Percentiles rank a stretch among this genome's conserved stretches.
phyloP scores from a whole-genome alignment of 2,113 vertebrate species.

The Phalacrocorax pelagicus region DNA sequence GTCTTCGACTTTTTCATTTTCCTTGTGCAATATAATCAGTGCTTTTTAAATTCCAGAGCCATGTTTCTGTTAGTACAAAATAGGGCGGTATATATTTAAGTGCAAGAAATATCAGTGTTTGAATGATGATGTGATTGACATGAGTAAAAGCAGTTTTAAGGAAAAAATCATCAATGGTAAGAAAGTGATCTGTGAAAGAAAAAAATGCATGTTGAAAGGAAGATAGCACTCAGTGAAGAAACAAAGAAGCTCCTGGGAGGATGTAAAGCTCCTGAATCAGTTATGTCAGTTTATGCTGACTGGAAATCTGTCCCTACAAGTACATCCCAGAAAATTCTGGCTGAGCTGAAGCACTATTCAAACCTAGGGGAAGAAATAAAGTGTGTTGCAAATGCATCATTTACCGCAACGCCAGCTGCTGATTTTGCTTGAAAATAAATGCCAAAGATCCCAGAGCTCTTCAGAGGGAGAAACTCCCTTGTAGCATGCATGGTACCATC shows the following conservation, averaged over 20 bases:
- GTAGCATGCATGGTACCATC: fast-evolving
- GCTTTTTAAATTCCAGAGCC: background rate
- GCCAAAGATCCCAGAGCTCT: background rate
- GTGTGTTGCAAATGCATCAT: background rate
- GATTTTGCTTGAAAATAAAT: slow-evolving; percentile 13
- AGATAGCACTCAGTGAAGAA: background rate
- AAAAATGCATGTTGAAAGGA: background rate
- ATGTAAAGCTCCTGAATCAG: background rate
- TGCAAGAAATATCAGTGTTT: background rate
- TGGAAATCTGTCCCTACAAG: background rate
- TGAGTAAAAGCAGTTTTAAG: background rate
- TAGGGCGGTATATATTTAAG: background rate
- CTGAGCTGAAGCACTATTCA: slow-evolving; percentile 6
- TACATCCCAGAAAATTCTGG: slow-evolving; percentile 5
- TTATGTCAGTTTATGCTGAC: background rate
- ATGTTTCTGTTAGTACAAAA: background rate
- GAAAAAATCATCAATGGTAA: background rate
- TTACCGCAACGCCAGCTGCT: background rate
- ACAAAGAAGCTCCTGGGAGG: background rate
- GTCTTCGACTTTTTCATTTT: background rate
- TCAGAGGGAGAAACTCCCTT: background rate
- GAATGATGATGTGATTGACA: background rate
- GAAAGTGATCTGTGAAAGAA: slow-evolving; percentile 35
- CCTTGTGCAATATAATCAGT: background rate
- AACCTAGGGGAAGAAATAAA: slow-evolving; percentile 9